Percentiles rank a stretch among this genome's conserved stretches.
Conservation (phyloP, 1,140 invertebrate genomes). For the Dufourea novaeangliae region DNA sequence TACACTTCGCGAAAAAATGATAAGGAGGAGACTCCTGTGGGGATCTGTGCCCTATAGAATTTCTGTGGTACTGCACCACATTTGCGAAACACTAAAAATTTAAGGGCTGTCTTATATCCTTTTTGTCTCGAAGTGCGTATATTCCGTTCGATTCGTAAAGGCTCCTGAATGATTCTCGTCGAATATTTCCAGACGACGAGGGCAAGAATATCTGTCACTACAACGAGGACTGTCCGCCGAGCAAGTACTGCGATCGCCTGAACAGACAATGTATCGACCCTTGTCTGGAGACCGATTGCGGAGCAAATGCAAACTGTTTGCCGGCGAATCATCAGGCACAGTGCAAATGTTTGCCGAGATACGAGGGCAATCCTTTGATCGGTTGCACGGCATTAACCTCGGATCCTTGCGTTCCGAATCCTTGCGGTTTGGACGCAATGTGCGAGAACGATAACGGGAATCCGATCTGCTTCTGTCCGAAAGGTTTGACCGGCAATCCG, state of each 20-base stretch:
- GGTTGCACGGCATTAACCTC: constrained; percentile 84
- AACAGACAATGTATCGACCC: constrained; percentile 92
- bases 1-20: no score
- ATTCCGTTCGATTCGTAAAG: not conserved
- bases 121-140: no score
- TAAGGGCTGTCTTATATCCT: no score
- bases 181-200: constrained; percentile 82
- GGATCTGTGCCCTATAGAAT: no score
- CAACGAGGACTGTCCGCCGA: constrained; percentile 93
- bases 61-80: no score
- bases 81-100: no score
- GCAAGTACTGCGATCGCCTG: constrained; percentile 90
- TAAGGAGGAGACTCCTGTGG: no score
- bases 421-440: constrained; percentile 91
- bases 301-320: constrained; percentile 91
- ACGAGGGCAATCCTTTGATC: constrained; percentile 90
- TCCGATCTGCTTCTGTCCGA: constrained; percentile 94
- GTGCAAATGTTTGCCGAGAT: constrained; percentile 90
- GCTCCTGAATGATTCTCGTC: not conserved
- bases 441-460: constrained; percentile 93
- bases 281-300: constrained; percentile 91
- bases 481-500: constrained; percentile 94
- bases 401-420: constrained; percentile 91
- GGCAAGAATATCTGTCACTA: constrained; percentile 91
- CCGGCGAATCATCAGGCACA: constrained; percentile 89